Evolutionary conservation across 2,888 invertebrate genomes (phyloP), one percentile per base, ranked within the genome.

Genomic region (Archips crataeganus): DNA sequence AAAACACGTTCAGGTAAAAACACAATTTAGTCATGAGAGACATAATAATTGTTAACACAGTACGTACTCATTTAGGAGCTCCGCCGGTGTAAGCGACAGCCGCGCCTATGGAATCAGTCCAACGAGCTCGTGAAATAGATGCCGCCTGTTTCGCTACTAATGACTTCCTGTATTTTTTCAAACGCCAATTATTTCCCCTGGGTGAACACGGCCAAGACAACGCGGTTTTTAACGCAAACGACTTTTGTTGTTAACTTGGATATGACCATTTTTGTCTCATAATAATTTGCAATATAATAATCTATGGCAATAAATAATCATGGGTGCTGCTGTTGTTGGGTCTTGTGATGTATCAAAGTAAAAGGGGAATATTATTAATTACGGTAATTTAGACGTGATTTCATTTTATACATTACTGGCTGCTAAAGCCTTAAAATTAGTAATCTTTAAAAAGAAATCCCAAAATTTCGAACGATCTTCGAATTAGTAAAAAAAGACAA

Each of bases 121-220:
- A 83, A 83, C 82, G 82, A 87, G 88, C 86, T 87, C 85, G 87
- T 91, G 87, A 89, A 91, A 92, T 91, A 90, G 91, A 90, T 86
- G 87, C 91, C 85, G 87, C 86, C 88, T 87, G 87, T 87, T 91
- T 88, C 83, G 86, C 90, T 89, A 89, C 92, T 93, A 94, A 94
- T 90, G 92, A 94, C 91, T 93, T 94, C 93, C 93, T 91, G 93
- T 89, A 87, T 90, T 92, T 93, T 92, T 91, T 90, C 89, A 88
- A 90, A 87, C 81, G 87, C 89, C 91, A 91, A 92, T 93, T 92
- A 93, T 93, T 90, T 88, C 89, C 88, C 86, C 83, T 89, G 88
- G 88, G 85, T 89, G 90, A 91, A 85, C 89, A 90, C 79, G 79
- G 78, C 82, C 80, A 90, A 90, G 89, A 89, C 87, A 87, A 87